Evolutionary conservation across 2,888 invertebrate species (phyloP).

Genomic region (Scotopteryx bipunctaria): DNA sequence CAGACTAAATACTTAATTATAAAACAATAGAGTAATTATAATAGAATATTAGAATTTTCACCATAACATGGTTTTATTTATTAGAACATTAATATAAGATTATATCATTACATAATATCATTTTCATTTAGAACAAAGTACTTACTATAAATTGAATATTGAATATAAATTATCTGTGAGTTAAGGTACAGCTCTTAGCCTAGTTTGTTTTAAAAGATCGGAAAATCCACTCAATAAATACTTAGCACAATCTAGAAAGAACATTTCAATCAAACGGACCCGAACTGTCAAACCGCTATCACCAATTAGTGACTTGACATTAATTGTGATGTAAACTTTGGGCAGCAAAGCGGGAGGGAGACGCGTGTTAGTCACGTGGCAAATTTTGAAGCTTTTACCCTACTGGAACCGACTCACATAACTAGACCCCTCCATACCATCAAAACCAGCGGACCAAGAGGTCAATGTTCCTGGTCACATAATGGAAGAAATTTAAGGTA

Average conservation of each 20-base stretch:
- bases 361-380: conserved; percentile 67
- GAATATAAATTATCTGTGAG: no score
- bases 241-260: conserved; percentile 3
- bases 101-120: no score
- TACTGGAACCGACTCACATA: conserved; percentile 27
- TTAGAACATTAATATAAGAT: no score
- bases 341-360: conserved; percentile 42
- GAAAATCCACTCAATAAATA: not conserved
- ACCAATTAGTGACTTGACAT: conserved; percentile 70
- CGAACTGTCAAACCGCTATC: conserved; percentile 56
- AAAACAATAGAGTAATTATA: no score
- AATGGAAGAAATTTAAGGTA: conserved; percentile 42
- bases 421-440: conserved; percentile 13
- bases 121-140: no score
- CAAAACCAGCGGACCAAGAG: conserved; percentile 17
- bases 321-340: conserved; percentile 69
- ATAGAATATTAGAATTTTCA: no score
- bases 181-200: no score
- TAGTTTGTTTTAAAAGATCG: not conserved
- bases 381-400: conserved; percentile 54
- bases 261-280: conserved; percentile 29
- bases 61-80: no score
- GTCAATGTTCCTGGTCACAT: conserved; percentile 6
- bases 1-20: no score
- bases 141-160: no score